Conservation (phyloP, 2,797 vertebrate species). For the Sebastes taczanowskii region DNA sequence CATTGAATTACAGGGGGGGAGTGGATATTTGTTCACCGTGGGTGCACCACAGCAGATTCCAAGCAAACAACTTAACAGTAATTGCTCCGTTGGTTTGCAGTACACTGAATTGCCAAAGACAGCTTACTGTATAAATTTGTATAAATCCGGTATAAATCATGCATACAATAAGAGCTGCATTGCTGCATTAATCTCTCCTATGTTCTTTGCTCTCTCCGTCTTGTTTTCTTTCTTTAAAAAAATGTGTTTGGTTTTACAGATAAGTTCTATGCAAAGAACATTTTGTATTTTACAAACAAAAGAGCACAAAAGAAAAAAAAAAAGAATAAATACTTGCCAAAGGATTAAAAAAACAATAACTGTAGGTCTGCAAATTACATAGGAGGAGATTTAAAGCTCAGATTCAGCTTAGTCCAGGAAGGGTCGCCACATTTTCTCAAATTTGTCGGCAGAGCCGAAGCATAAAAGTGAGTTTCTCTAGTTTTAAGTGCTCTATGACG, state of each 20-base stretch:
- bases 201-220: background rate
- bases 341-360: too few relatives aligned
- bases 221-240: background rate
- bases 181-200: constrained; percentile 27
- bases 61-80: constrained; percentile 17
- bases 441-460: too few relatives aligned
- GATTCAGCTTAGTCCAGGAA: too few relatives aligned
- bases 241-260: background rate
- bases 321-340: too few relatives aligned
- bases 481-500: too few relatives aligned
- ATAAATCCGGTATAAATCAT: constrained; percentile 51
- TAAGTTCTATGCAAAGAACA: too few relatives aligned
- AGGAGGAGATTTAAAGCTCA: too few relatives aligned
- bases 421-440: too few relatives aligned
- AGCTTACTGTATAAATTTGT: constrained; percentile 32
- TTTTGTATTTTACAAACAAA: too few relatives aligned
- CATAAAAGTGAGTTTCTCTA: too few relatives aligned
- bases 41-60: constrained; percentile 1
- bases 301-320: too few relatives aligned
- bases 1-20: background rate
- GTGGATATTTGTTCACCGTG: background rate
- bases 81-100: constrained; percentile 24
- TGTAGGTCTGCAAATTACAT: too few relatives aligned
- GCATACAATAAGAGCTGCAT: constrained; percentile 44
- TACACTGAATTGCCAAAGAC: constrained; percentile 15